Evolutionary conservation across 2,797 vertebrate species (phyloP).

Genomic region (Vultur gryphus): DNA sequence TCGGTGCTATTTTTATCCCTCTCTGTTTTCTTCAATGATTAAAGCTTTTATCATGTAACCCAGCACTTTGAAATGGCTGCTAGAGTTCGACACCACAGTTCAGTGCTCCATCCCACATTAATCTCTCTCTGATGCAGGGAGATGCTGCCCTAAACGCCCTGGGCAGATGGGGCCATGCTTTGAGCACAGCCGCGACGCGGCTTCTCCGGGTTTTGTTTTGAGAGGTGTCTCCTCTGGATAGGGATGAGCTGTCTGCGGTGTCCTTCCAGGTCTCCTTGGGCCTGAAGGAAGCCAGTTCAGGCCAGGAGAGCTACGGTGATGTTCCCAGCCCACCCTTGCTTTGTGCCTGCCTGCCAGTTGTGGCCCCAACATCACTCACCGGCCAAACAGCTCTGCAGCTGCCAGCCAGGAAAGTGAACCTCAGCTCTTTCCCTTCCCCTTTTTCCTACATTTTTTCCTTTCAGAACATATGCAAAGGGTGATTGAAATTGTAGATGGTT

Average conservation of each 20-base stretch:
- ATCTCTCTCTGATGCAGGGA: background rate
- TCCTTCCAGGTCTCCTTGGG: background rate
- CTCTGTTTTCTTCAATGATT: background rate
- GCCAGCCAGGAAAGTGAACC: background rate
- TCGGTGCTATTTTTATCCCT: background rate
- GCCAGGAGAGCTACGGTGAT: background rate
- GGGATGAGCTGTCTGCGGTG: background rate
- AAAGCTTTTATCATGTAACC: background rate
- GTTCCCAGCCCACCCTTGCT: background rate
- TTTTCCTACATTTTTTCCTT: background rate
- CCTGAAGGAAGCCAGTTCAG: background rate
- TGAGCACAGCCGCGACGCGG: accelerated
- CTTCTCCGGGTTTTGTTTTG: background rate
- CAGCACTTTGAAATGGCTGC: background rate
- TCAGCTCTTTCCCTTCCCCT: background rate
- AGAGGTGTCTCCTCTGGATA: background rate
- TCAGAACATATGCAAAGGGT: background rate
- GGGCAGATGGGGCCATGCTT: background rate
- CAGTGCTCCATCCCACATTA: background rate
- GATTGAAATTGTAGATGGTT: background rate
- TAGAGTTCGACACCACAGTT: background rate
- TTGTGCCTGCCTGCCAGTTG: background rate
- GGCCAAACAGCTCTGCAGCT: background rate
- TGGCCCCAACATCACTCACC: background rate
- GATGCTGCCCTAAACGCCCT: background rate